Evolutionary conservation across 2,113 vertebrate species (phyloP).

Genomic region (Sceloporus undulatus): DNA sequence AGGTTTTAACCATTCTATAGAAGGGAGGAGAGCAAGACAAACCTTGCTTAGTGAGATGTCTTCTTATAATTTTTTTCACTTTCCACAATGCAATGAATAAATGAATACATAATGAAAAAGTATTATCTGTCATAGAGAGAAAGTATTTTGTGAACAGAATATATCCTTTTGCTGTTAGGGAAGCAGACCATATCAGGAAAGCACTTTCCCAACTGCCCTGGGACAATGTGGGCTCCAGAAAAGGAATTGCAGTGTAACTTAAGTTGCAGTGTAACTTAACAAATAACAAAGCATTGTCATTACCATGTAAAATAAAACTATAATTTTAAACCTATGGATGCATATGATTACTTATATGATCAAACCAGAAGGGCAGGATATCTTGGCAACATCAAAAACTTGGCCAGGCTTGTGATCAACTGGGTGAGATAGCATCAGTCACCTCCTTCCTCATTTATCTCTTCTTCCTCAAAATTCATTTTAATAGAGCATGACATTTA

Average conservation of each 20-base stretch:
- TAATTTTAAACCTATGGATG: neutral
- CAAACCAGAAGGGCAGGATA: neutral
- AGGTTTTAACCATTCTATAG: neutral
- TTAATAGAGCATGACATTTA: no score
- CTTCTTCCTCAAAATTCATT: no score
- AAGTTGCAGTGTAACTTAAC: neutral
- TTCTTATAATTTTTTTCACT: neutral
- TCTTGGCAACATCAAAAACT: accelerated
- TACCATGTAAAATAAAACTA: accelerated
- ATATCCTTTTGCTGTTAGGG: neutral
- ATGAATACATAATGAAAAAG: neutral
- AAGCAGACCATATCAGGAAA: no score
- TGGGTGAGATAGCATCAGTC: no score
- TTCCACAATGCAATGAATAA: neutral
- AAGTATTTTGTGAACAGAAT: neutral
- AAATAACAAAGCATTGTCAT: neutral
- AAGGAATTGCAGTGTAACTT: neutral
- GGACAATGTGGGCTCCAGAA: neutral
- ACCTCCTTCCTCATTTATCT: no score
- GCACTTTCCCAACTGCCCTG: no score
- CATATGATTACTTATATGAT: neutral
- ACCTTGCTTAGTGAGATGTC: neutral
- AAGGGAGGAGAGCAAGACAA: neutral
- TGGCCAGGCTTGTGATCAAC: no score
- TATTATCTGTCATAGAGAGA: neutral